Evolutionary conservation across 92 coral and sea anemone genomes (phyloP), one percentile per base, ranked within the genome.

Genomic region (Phenganax stokvisi): DNA sequence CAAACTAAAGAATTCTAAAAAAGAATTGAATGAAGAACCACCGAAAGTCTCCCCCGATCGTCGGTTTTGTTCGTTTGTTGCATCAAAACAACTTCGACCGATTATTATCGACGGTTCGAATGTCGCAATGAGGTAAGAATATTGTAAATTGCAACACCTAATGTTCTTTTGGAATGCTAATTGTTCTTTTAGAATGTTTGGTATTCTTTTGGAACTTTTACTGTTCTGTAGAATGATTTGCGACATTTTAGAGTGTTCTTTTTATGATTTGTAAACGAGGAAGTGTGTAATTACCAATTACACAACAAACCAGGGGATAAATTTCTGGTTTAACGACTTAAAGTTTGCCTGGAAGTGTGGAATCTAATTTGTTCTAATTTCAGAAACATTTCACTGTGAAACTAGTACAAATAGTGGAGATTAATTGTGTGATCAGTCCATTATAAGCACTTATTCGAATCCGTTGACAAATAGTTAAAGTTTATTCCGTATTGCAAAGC

Each of bases 41-140:
- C 90, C 89, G 15, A 68, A 75, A 12, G 54, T 9, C 9, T 51
- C 59, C 3, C 51, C 69, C 25, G 71, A 80, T 15, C 54, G 75
- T 52, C 85, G 87, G 53, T 54, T 80, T 71, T 86, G 90, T 55
- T 83, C 87, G 6, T 76, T 83, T 6, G 88, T 83, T 28, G 93
- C 92, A 66, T 85, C 97, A 13, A 89, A 75, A 27, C 91, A 88
- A 44, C 88, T 96, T 9, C 83, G 99, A 12, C 91, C 97, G 12
- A 96, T 96, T 67, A 97, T 92, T 8, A 89, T 96, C 70, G 99
- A 96, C 75, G 99, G 99, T 44, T 92, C 97, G 37, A 96, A 96
- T 88, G 97, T 96, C 16, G 99, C 99, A 7, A 96, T 96, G 99
- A 96, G 99, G 99, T 92, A 77, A 74, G 88, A 0, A 51, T 9